These are phyloP conservation scores for Theretra japonica DNA, from an alignment of 2,888 invertebrate genomes.

Conservation along the genomic window DNA sequence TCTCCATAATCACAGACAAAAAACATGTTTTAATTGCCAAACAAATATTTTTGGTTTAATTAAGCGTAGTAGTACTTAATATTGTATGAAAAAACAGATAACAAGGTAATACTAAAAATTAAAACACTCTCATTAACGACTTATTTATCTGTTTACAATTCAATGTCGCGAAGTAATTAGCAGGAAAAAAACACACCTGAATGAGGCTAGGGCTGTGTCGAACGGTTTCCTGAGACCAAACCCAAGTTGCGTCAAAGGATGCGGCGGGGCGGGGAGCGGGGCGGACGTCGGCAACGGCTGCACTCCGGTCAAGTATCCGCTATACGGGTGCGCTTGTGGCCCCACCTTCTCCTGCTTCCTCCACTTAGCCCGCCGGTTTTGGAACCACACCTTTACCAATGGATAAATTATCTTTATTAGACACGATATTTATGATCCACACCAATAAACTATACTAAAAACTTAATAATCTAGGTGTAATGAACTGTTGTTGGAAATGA, in stretches of 20 bases:
- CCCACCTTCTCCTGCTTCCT: slow-evolving; percentile 97
- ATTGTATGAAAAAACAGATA: no score
- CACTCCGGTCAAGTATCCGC: slow-evolving; percentile 90
- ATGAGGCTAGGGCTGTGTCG: slow-evolving; percentile 88
- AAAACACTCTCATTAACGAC: background rate
- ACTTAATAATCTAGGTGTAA: slow-evolving; percentile 20
- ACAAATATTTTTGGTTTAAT: background rate
- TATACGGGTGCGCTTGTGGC: slow-evolving; percentile 95
- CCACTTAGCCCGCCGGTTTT: slow-evolving; percentile 97
- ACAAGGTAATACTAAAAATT: background rate
- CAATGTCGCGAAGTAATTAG: slow-evolving; percentile 1
- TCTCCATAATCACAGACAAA: background rate
- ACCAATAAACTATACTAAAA: slow-evolving; percentile 24
- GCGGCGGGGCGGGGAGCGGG: slow-evolving; percentile 88
- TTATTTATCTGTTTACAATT: background rate
- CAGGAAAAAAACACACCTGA: slow-evolving; percentile 82
- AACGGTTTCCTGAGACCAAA: slow-evolving; percentile 90
- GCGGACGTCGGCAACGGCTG: slow-evolving; percentile 87
- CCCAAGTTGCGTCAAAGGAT: slow-evolving; percentile 90
- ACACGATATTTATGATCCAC: slow-evolving; percentile 26
- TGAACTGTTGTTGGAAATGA: slow-evolving; percentile 26
- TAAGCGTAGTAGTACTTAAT: no score
- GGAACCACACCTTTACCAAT: slow-evolving; percentile 92
- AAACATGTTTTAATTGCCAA: background rate
- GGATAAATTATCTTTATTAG: slow-evolving; percentile 31